These are phyloP conservation scores for Oscheius sp. DNA, from an alignment of 2,888 invertebrate species.

Conservation along the genomic window DNA sequence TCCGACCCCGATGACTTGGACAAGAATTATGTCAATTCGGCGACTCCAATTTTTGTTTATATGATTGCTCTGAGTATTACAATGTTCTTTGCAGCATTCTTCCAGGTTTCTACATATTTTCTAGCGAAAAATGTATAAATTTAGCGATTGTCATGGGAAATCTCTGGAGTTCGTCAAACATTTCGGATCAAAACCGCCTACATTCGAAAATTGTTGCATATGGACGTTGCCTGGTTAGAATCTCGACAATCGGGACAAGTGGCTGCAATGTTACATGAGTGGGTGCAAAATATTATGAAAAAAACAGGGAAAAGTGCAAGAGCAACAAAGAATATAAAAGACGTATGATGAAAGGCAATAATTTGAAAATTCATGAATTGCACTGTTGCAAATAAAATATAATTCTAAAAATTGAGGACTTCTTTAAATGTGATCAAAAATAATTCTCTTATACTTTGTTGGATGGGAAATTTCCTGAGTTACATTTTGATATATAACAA, in stretches of 20 bases:
- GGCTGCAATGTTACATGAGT: conserved; percentile 65
- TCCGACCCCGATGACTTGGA: conserved; percentile 42
- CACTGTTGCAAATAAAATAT: no score
- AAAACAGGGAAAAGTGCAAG: neutral
- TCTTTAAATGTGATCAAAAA: no score
- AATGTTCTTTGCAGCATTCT: conserved; percentile 69
- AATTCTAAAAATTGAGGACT: no score
- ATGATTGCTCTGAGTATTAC: conserved; percentile 65
- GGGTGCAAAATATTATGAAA: neutral
- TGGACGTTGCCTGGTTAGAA: conserved; percentile 72
- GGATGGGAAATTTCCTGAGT: no score
- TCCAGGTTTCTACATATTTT: conserved; percentile 53
- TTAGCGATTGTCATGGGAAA: conserved; percentile 69
- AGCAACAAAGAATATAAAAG: no score
- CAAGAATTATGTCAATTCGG: conserved; percentile 58
- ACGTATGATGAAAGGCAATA: neutral
- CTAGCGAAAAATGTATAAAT: neutral
- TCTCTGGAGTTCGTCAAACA: conserved; percentile 69
- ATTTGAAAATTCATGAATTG: no score
- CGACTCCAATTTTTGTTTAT: conserved; percentile 65
- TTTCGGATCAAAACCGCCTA: conserved; percentile 68
- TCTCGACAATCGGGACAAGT: conserved; percentile 71
- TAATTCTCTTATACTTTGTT: no score
- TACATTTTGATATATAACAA: no score
- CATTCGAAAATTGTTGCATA: conserved; percentile 67